Evolutionary conservation across 2,888 invertebrate species (phyloP), one percentile per base, ranked within the genome.

Genomic region (Athalia cordata): DNA sequence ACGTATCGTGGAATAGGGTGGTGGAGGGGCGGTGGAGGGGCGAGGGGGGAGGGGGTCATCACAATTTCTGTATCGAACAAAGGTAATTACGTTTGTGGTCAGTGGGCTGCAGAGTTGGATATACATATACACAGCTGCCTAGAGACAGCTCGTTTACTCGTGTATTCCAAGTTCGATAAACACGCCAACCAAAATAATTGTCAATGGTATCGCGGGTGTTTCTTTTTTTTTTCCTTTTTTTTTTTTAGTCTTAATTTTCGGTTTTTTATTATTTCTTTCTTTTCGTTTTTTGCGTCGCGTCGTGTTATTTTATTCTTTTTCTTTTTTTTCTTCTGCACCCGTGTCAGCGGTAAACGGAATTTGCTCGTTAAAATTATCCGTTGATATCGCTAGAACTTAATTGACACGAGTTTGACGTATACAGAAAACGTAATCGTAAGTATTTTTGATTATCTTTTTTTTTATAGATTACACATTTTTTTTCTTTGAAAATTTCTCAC

Each of bases 11-110:
- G 52, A 50, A 49, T 29, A 62, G 72, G 52, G 55, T 65, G 49
- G 29, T 66, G 61, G 67, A 15, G n/a, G n/a, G n/a, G n/a, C n/a
- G n/a, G n/a, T n/a, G 29, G 64, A 72, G 52, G 45, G 68, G 78
- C 66, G 79, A 74, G 66, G 67, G 74, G 66, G 77, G 52, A 80
- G 80, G 81, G 81, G 80, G 80, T 81, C 83, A 79, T 83, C 81
- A 82, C 83, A 85, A 87, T 86, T 87, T 86, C 83, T 86, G 82
- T 77, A 75, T 80, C 82, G 83, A 85, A 85, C 86, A 85, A 84
- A 84, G 86, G 83, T 86, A 85, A 87, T 87, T 86, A 85, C 83
- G 80, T 81, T 83, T 81, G 83, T 81, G 84, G 84, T 84, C 82
- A 81, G 83, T 77, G 81, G 81, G 55, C 59, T 77, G 78, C 72